phyloP scores from a whole-genome alignment of 2,888 invertebrate genomes.

The Ophion ventricosus region DNA sequence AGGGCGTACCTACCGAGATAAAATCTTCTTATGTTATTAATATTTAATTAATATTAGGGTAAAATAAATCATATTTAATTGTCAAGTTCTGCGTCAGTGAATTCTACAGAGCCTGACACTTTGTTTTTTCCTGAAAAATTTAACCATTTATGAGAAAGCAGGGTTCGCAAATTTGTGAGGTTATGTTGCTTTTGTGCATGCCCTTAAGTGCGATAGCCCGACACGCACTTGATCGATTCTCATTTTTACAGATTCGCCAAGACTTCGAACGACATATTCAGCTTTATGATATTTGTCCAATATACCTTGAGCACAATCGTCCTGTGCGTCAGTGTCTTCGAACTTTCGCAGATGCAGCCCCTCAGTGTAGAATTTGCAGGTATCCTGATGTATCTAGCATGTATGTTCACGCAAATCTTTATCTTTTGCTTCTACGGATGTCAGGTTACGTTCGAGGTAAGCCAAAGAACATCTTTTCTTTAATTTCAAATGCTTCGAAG shows the following conservation, averaged over 20 bases:
- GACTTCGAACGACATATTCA: conserved; percentile 64
- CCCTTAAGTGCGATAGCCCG: too few relatives aligned
- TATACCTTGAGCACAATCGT: conserved; percentile 67
- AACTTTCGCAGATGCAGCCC: conserved; percentile 63
- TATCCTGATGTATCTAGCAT: conserved; percentile 59
- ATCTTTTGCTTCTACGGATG: conserved; percentile 54
- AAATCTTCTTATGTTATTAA: too few relatives aligned
- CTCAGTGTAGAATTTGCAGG: conserved; percentile 62
- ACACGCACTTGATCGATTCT: too few relatives aligned
- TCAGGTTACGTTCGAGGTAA: conserved; percentile 48
- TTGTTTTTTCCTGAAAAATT: too few relatives aligned
- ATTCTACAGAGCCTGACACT: too few relatives aligned
- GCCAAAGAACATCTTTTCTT: neutral
- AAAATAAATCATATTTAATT: too few relatives aligned
- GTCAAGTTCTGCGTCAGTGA: too few relatives aligned
- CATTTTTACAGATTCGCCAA: conserved; percentile 56
- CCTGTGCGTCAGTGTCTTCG: conserved; percentile 68
- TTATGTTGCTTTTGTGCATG: too few relatives aligned
- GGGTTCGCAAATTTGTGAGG: too few relatives aligned
- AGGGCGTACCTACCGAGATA: too few relatives aligned
- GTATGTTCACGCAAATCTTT: conserved; percentile 70
- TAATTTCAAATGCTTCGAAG: neutral
- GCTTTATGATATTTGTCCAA: conserved; percentile 64
- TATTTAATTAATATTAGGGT: too few relatives aligned
- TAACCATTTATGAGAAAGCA: too few relatives aligned